phyloP scores from a whole-genome alignment of 2,888 invertebrate species.

The Tipula lateralis region DNA sequence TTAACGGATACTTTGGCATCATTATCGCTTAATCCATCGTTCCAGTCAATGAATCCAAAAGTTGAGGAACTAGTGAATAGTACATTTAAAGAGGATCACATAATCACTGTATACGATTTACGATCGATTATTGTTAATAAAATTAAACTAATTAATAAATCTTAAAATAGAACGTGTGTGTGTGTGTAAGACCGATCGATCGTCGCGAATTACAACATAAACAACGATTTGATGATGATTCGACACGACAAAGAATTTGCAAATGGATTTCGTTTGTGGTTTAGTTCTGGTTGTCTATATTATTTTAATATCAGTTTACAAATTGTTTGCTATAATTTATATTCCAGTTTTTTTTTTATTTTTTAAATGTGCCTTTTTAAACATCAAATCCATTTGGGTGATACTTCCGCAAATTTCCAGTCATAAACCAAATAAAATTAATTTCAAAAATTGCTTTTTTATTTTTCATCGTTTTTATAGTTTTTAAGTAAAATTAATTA shows the following conservation, averaged over 20 bases:
- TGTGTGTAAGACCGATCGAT: not conserved
- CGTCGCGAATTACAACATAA: not conserved
- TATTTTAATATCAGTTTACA: not conserved
- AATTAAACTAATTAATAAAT: conserved; percentile 43
- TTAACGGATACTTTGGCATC: conserved; percentile 47
- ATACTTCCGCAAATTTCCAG: not conserved
- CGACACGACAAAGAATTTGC: not conserved
- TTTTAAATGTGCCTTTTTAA: not conserved
- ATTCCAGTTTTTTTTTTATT: not conserved
- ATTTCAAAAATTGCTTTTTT: not conserved
- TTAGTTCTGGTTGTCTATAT: not conserved
- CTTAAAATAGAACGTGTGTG: not conserved
- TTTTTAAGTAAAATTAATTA: not conserved
- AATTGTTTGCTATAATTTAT: not conserved
- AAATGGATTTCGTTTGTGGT: not conserved
- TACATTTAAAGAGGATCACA: conserved; percentile 46
- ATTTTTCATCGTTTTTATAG: not conserved
- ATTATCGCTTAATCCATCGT: conserved; percentile 43
- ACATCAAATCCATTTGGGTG: not conserved
- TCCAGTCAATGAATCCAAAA: conserved; percentile 38
- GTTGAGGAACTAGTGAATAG: conserved; percentile 45
- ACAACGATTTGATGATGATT: not conserved
- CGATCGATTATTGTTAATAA: conserved; percentile 47
- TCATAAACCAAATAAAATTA: not conserved
- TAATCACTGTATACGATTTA: conserved; percentile 44